Evolutionary conservation across 2,888 invertebrate species (phyloP), one percentile per base, ranked within the genome.

Genomic region (Drosophila koepferae): DNA sequence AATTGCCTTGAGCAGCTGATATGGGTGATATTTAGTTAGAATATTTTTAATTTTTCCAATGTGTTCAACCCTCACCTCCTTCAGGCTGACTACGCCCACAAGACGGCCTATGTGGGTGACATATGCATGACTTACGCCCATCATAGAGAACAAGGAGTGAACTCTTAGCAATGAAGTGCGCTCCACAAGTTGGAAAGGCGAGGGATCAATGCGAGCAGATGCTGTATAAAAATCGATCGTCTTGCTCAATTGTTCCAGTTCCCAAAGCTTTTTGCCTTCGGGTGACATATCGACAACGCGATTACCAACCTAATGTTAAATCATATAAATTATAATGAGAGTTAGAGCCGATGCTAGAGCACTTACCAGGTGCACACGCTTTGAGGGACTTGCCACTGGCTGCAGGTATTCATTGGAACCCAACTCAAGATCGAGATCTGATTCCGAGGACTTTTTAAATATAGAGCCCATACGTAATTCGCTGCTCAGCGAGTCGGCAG

Each of bases 131-230:
- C 98, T 98, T 28, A 99, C 97, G 14, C 99, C 99, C 76, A 99
- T 95, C 94, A 99, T 97, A 16, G 99, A 99, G 94, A 99, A 99
- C 58, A 99, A 94, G 1, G 99, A 99, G 93, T 99, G 99, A 2
- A 98, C 98, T 94, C 98, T 98, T 51, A 98, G 95, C 62, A 99
- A 94, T 0, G 98, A 98, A 1, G 99, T 99, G 82, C 97, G 95
- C 91, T 98, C 98, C 0, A 99, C 99, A 3, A 99, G 95, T 91
- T 99, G 99, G 94, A 99, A 99, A 8, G 99, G 99, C 36, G 99
- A 98, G 0, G 99, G 98, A 93, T 99, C 99, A 68, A 99, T 97
- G 92, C 97, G 97, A 80, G 91, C 86, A 68, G 90, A 81, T 3
- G 90, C 79, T 12, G 81, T 86, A 68, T 95, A 94, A 93, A 97